Percentiles rank a stretch among this genome's conserved stretches.
These are phyloP conservation scores for Anableps anableps DNA, from an alignment of 2,797 vertebrate genomes.

Conservation along the genomic window DNA sequence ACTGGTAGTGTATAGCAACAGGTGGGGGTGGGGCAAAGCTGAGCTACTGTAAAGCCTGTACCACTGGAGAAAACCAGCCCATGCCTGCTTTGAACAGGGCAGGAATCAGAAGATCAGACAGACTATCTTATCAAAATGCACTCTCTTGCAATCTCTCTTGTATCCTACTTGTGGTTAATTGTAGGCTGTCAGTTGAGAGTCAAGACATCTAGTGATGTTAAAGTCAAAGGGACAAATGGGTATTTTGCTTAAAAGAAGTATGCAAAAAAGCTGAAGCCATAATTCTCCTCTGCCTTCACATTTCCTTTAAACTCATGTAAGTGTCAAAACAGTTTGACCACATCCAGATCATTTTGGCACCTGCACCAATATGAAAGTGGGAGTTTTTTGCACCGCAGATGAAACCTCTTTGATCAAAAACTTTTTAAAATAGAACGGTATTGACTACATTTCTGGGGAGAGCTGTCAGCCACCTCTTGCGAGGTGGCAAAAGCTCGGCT, in stretches of 20 bases:
- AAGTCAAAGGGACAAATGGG: slow-evolving; percentile 9
- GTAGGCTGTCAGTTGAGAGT: slow-evolving; percentile 1
- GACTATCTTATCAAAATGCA: not conserved
- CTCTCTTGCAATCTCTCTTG: not conserved
- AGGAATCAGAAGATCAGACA: not conserved
- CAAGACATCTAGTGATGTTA: not conserved
- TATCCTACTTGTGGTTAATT: not conserved
- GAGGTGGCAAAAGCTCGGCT: slow-evolving; percentile 42
- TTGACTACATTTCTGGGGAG: slow-evolving; percentile 58
- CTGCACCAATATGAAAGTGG: slow-evolving; percentile 45
- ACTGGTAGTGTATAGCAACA: not conserved
- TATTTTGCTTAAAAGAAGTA: slow-evolving; percentile 8
- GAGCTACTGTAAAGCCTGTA: not conserved
- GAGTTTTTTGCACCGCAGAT: slow-evolving; percentile 18
- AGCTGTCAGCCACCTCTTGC: slow-evolving; percentile 53
- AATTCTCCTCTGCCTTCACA: slow-evolving; percentile 25
- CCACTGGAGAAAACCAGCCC: not conserved
- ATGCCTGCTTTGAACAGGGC: not conserved
- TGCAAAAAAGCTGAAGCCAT: slow-evolving; percentile 2
- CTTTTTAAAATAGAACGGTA: slow-evolving; percentile 42
- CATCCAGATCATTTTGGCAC: slow-evolving; percentile 54
- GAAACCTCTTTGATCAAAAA: slow-evolving; percentile 55
- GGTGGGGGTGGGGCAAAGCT: not conserved
- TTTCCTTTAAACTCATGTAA: slow-evolving; percentile 37
- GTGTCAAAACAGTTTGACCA: slow-evolving; percentile 50